These are phyloP conservation scores for Callaeas wilsoni DNA, from an alignment of 2,113 vertebrate genomes.

Conservation along the genomic window DNA sequence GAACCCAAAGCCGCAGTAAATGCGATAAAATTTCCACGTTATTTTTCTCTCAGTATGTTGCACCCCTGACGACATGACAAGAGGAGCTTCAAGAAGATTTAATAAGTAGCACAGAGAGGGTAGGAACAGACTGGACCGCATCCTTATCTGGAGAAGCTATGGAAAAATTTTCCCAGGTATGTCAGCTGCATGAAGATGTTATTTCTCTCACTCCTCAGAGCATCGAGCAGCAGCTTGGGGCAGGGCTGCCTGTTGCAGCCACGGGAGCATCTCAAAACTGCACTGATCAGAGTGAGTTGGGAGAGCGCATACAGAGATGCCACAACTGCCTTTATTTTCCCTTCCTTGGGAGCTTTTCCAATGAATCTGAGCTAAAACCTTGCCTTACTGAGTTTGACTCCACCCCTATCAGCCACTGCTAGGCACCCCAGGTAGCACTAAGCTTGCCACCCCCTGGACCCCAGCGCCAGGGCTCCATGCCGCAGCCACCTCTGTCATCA, in stretches of 20 bases:
- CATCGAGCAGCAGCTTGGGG: too few relatives aligned
- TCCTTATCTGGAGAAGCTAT: background rate
- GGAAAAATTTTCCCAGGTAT: background rate
- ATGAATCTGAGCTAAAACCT: background rate
- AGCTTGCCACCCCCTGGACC: background rate
- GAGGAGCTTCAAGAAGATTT: background rate
- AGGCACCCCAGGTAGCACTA: fast-evolving
- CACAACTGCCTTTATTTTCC: background rate
- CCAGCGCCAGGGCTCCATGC: background rate
- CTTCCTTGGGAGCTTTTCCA: background rate
- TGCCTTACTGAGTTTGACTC: background rate
- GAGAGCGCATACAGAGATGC: background rate
- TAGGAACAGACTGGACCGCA: background rate
- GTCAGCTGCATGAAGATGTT: background rate
- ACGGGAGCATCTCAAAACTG: background rate
- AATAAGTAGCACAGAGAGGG: background rate
- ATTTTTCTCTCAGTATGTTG: background rate
- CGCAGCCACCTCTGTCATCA: background rate
- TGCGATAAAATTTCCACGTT: background rate
- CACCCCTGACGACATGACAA: background rate
- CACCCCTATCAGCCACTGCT: background rate
- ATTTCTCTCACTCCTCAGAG: background rate
- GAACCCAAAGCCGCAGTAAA: background rate
- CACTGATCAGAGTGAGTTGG: fast-evolving
- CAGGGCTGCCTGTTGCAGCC: background rate